These are phyloP conservation scores for Leptarthrus brevirostris DNA, from an alignment of 2,888 invertebrate species.

Conservation along the genomic window DNA sequence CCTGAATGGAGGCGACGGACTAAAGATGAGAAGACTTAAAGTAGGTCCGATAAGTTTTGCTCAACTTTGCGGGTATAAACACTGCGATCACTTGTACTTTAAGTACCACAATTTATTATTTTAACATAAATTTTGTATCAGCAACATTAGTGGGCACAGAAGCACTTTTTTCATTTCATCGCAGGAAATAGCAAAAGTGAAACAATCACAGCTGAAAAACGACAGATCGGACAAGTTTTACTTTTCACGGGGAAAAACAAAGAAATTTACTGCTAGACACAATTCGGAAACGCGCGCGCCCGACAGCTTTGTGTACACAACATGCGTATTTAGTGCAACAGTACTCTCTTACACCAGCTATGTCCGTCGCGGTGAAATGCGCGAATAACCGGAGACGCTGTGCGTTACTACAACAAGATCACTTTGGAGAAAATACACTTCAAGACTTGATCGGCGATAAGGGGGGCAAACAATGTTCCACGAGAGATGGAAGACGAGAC, in stretches of 20 bases:
- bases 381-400: constrained; percentile 14
- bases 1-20: not conserved
- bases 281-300: constrained; percentile 12
- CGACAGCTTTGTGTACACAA: constrained; percentile 7
- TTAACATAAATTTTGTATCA: not conserved
- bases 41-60: constrained; percentile 1
- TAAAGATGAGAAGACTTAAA: not conserved
- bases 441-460: not conserved
- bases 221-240: constrained; percentile 21
- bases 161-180: not conserved
- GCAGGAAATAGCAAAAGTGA: not conserved
- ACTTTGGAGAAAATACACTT: not conserved
- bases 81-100: constrained; percentile 11
- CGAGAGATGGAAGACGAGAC: not conserved
- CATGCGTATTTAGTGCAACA: constrained; percentile 1
- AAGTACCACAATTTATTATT: not conserved
- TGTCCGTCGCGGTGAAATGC: constrained; percentile 14
- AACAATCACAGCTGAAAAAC: not conserved
- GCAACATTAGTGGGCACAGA: not conserved
- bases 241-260: constrained; percentile 14
- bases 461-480: not conserved
- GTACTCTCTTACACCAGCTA: constrained; percentile 3
- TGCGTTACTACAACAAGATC: constrained; percentile 15
- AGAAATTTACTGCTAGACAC: not conserved
- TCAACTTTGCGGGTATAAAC: not conserved